phyloP scores from a whole-genome alignment of 1,140 invertebrate species.

The Diprion similis region DNA sequence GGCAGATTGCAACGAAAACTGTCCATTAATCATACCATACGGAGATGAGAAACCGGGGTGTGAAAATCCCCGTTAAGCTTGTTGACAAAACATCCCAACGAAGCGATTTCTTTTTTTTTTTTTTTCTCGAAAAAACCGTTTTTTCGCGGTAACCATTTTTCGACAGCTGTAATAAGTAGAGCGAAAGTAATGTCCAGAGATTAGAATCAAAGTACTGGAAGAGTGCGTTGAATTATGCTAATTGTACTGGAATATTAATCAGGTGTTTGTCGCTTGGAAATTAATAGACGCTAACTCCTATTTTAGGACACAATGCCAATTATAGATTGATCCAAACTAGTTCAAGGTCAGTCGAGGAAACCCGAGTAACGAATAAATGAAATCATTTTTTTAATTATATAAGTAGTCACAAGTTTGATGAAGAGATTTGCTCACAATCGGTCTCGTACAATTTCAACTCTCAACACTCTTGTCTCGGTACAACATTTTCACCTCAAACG shows the following conservation, averaged over 20 bases:
- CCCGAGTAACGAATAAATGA: not conserved
- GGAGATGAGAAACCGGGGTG: conserved; percentile 31
- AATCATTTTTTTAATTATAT: not conserved
- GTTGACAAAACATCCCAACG: conserved; percentile 13
- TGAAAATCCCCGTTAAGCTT: conserved; percentile 32
- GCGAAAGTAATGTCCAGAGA: conserved; percentile 35
- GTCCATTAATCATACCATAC: not conserved
- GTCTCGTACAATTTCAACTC: no score
- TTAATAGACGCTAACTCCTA: not conserved
- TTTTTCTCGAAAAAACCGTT: conserved; percentile 39
- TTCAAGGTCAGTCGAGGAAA: not conserved
- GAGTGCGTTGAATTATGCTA: conserved; percentile 45
- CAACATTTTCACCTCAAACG: no score
- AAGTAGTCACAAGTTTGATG: no score
- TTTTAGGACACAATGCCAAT: not conserved
- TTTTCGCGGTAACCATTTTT: conserved; percentile 10
- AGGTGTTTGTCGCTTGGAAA: conserved; percentile 35
- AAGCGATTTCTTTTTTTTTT: conserved; percentile 1
- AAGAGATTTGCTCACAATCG: no score
- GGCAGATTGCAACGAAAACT: not conserved
- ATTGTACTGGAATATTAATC: conserved; percentile 44
- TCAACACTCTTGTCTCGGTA: no score
- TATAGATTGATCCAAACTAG: not conserved
- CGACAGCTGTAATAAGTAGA: conserved; percentile 44
- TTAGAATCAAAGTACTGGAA: conserved; percentile 49